Base-by-base conservation (phyloP, 1,140 invertebrate species). In the Macrobrachium nipponense region DNA sequence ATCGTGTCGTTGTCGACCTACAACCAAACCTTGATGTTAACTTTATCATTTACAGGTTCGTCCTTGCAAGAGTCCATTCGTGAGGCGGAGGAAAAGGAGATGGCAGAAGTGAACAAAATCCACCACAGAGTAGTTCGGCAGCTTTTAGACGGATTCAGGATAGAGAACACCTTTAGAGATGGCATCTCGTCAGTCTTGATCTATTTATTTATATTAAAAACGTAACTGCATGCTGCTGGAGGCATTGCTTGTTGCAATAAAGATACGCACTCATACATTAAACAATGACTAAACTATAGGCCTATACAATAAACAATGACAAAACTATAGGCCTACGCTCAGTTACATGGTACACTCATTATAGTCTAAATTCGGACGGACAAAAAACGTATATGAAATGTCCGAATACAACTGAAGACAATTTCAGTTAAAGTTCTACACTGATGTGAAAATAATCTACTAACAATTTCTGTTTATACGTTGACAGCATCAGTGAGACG, bases 61-160 rank as follows among this genome's bases (percentile, higher is more conserved):
- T 51, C 61, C 8, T 73, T 27, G 58, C 43, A 66, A 18, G 80
- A 14, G 8, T 51, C 58, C 3, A 10, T 23, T 23, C 27, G 23
- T 18, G 83, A 17, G 44, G 66, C 64, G 14, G 66, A 27, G 14
- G 51, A 17, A 17, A 36, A 43, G 23, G 43, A 60, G n/a, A 68
- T 44, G 14, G 36, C 20, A 20, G 66, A 72, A 59, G 64, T 23
- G n/a, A 36, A 27, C 18, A 15, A 4, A 6, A 61, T 43, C 43
- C 83, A 86, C 58, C 83, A 86, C 83, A 72, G 83, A 59, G 83
- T 62, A 10, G 36, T 27, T n/a, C 83, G 83, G n/a, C 83, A 86
- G 66, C 44, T 79, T 11, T 20, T 86, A 17, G 83, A 86, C 64
- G 83, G 83, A 64, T 86, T 79, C 76, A 79, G 83, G 60, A 44